Base-by-base conservation (phyloP, 2,797 vertebrate genomes). In the Syngnathus acus region DNA sequence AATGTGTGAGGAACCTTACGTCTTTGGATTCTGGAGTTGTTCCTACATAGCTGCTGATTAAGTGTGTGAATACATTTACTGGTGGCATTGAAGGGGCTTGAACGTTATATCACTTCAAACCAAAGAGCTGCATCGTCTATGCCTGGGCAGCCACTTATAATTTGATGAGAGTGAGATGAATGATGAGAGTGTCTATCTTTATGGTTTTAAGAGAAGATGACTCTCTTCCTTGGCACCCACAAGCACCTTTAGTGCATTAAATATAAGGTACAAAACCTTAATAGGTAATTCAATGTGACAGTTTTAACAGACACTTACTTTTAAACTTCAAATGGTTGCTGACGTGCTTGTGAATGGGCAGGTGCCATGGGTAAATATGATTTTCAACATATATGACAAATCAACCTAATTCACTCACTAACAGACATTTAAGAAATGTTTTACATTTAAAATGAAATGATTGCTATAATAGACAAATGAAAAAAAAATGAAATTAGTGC, bases 221-320 rank as follows among this genome's bases (percentile, higher is more conserved):
- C 40, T 50, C 64, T 78, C 75, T 68, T 78, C 57, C 70, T 72
- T 83, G 82, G 84, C 82, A 83, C 75, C 73, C 73, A 75, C 82
- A 82, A 81, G 85, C 84, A 86, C 80, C 81, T 84, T 75, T 69
- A 59, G 53, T 85, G 84, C 87, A 88, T 86, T 86, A 86, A 86
- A 83, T 78, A 86, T 85, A 45, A 68, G 43, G 45, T 73, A 17
- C 76, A 78, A 81, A 72, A 53, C 71, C 68, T 68, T 11, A 1
- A 65, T 42, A 62, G 64, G 67, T 85, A 81, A 87, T 77, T 64
- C 16, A 60, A 71, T 50, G 62, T 84, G 84, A 88, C 68, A 53
- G 74, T 71, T 61, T 62, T 38, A 69, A 65, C 72, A 72, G 67
- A 62, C 67, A 59, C 68, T 1, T 65, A 72, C 13, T 10, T 64